These are phyloP conservation scores for Ataeniobius toweri DNA, from an alignment of 2,797 vertebrate genomes.

Conservation along the genomic window DNA sequence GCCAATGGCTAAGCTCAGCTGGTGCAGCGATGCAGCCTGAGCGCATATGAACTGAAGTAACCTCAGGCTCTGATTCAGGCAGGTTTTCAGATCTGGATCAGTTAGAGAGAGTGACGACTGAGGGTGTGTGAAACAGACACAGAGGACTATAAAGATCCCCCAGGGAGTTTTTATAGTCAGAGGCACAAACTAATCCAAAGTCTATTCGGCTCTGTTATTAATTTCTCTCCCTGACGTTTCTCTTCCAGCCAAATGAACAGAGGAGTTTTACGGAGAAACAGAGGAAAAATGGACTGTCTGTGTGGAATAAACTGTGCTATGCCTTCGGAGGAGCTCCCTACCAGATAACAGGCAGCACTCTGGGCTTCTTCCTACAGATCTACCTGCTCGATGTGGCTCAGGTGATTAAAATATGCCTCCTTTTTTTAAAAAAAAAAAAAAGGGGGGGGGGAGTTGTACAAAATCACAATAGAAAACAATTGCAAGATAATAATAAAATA, in stretches of 20 bases:
- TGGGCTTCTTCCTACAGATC: constrained; percentile 96
- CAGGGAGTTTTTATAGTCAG: not conserved
- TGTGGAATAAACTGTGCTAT: constrained; percentile 90
- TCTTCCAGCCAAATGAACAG: constrained; percentile 58
- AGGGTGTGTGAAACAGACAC: constrained; percentile 12
- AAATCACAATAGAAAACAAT: not conserved
- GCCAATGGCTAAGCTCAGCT: constrained; percentile 55
- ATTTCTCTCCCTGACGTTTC: not conserved
- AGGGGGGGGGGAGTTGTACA: not conserved
- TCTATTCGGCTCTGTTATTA: not conserved
- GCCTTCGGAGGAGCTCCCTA: constrained; percentile 92
- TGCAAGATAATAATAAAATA: not conserved
- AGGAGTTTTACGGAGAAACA: constrained; percentile 50
- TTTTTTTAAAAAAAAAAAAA: not conserved
- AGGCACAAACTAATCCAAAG: not conserved
- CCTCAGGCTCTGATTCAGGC: constrained; percentile 28
- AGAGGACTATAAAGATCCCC: constrained; percentile 1
- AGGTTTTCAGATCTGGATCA: not conserved
- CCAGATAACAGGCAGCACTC: constrained; percentile 91
- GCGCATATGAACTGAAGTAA: constrained; percentile 62
- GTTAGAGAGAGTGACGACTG: constrained; percentile 1
- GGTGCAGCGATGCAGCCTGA: constrained; percentile 13
- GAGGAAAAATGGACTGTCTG: constrained; percentile 75
- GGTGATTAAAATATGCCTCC: constrained; percentile 72
- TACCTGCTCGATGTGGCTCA: constrained; percentile 93